A percentile compares a stretch with the other conserved stretches of the same genome.
phyloP scores from a whole-genome alignment of 2,113 vertebrate species.

The Neodon shergylaensis region DNA sequence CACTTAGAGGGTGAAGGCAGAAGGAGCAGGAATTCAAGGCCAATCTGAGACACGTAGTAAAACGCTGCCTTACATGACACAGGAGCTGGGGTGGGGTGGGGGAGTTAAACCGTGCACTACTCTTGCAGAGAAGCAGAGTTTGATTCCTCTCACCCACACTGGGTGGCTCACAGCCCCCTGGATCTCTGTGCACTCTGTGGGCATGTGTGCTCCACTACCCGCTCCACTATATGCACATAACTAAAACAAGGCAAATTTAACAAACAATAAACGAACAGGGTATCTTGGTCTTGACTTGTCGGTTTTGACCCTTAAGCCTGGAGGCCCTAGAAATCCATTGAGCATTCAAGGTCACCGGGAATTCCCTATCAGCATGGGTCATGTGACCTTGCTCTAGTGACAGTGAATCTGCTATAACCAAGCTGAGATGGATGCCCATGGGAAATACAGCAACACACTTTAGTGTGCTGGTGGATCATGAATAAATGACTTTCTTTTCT shows the following conservation, averaged over 20 bases:
- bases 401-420: not conserved
- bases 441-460: not conserved
- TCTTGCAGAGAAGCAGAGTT: not conserved
- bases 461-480: not conserved
- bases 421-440: not conserved
- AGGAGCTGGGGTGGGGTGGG: not conserved
- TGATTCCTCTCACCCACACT: not conserved
- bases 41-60: not conserved
- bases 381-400: not conserved
- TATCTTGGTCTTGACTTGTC: not conserved
- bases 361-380: not conserved
- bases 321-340: not conserved
- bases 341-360: not conserved
- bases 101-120: too few relatives aligned
- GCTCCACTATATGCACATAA: too few relatives aligned
- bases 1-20: not conserved
- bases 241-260: not conserved
- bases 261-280: not conserved
- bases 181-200: not conserved
- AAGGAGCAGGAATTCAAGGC: not conserved
- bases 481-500: not conserved
- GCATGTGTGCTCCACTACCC: not conserved
- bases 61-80: not conserved
- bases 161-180: not conserved
- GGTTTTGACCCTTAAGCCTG: not conserved